Evolutionary conservation across 2,797 vertebrate genomes (phyloP).

Genomic region (Lemur catta): DNA sequence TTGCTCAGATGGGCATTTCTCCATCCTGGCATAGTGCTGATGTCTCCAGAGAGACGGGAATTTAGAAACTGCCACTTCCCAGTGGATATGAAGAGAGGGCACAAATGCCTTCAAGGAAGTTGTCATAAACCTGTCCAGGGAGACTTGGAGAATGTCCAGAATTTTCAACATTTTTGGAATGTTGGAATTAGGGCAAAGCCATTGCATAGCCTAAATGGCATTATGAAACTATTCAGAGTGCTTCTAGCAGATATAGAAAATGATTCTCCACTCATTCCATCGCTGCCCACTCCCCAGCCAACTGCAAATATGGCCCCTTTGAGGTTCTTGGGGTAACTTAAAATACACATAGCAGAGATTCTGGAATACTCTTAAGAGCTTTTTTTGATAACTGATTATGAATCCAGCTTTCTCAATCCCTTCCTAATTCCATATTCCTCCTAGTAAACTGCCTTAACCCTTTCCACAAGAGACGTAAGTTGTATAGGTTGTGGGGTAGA

Average conservation of each 20-base stretch:
- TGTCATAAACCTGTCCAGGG: not conserved
- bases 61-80: not conserved
- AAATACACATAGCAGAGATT: not conserved
- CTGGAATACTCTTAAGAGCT: not conserved
- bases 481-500: not conserved
- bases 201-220: not conserved
- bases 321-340: not conserved
- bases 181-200: not conserved
- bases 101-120: conserved; percentile 33
- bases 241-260: not conserved
- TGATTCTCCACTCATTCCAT: not conserved
- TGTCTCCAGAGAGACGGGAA: not conserved
- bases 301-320: not conserved
- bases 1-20: not conserved
- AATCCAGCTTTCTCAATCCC: not conserved
- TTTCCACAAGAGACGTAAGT: not conserved
- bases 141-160: conserved; percentile 19
- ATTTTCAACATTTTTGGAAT: conserved; percentile 15
- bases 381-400: not conserved
- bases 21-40: not conserved
- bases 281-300: not conserved
- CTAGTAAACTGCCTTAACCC: not conserved
- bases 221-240: not conserved
- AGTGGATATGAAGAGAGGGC: not conserved
- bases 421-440: not conserved